These are phyloP conservation scores for Fragum sueziense DNA, from an alignment of 2,888 invertebrate species.

Conservation along the genomic window DNA sequence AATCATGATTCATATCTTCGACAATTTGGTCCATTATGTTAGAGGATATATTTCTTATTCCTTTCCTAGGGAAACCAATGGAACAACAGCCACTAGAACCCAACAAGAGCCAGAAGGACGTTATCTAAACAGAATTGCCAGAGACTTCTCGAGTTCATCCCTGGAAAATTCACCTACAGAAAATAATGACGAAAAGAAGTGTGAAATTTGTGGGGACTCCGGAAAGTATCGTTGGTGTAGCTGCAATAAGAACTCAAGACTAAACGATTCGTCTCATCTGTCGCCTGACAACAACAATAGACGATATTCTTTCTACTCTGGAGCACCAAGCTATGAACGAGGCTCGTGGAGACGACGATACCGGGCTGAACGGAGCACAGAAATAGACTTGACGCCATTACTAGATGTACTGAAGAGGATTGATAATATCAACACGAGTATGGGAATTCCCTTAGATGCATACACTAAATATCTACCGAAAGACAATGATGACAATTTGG, in stretches of 20 bases:
- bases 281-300: conserved; percentile 19
- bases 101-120: neutral
- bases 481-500: neutral
- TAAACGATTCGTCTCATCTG: conserved; percentile 41
- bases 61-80: too few relatives aligned
- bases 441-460: conserved; percentile 23
- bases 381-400: conserved; percentile 53
- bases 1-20: too few relatives aligned
- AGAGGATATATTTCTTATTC: too few relatives aligned
- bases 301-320: conserved; percentile 46
- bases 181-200: neutral
- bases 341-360: conserved; percentile 54
- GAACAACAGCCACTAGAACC: neutral
- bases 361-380: conserved; percentile 36
- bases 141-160: neutral
- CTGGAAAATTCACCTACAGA: neutral
- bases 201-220: neutral
- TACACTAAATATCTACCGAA: neutral
- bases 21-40: too few relatives aligned
- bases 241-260: conserved; percentile 29
- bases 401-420: conserved; percentile 50
- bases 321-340: conserved; percentile 30
- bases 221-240: neutral
- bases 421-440: conserved; percentile 53
- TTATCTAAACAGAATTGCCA: neutral